Percentiles rank a stretch among this genome's conserved stretches.
phyloP scores from a whole-genome alignment of 1,140 invertebrate genomes.

The Drosophila teissieri region DNA sequence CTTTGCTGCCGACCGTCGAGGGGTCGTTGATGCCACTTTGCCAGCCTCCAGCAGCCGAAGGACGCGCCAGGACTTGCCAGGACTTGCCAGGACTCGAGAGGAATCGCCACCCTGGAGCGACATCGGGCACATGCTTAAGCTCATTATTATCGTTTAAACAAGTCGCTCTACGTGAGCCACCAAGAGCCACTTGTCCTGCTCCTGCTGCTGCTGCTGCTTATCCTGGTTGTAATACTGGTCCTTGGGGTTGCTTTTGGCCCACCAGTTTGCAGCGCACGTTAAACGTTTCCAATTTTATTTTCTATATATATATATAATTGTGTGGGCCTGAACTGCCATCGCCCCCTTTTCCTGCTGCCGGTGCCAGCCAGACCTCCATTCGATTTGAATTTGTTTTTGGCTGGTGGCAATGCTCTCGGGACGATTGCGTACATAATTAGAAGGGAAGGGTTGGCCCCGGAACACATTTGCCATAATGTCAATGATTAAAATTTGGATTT shows the following conservation, averaged over 20 bases:
- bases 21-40: conserved; percentile 57
- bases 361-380: conserved; percentile 37
- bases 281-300: conserved; percentile 75
- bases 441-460: conserved; percentile 60
- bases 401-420: conserved; percentile 63
- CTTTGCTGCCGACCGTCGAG: conserved; percentile 64
- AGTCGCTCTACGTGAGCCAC: conserved; percentile 69
- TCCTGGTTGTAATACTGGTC: conserved; percentile 2
- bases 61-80: not conserved
- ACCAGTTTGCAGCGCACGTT: conserved; percentile 45
- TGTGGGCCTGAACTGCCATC: conserved; percentile 7
- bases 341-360: not conserved
- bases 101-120: conserved; percentile 52
- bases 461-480: conserved; percentile 65
- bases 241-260: conserved; percentile 59
- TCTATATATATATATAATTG: conserved; percentile 29
- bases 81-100: too few species aligned
- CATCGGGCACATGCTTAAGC: conserved; percentile 77
- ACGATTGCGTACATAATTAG: conserved; percentile 81
- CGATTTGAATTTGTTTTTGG: conserved; percentile 45
- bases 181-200: conserved; percentile 58
- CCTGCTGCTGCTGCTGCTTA: not conserved
- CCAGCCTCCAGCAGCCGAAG: conserved; percentile 33
- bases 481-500: conserved; percentile 65
- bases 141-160: conserved; percentile 83